These are phyloP conservation scores for Lemur catta DNA, from an alignment of 2,797 vertebrate genomes.

Conservation along the genomic window DNA sequence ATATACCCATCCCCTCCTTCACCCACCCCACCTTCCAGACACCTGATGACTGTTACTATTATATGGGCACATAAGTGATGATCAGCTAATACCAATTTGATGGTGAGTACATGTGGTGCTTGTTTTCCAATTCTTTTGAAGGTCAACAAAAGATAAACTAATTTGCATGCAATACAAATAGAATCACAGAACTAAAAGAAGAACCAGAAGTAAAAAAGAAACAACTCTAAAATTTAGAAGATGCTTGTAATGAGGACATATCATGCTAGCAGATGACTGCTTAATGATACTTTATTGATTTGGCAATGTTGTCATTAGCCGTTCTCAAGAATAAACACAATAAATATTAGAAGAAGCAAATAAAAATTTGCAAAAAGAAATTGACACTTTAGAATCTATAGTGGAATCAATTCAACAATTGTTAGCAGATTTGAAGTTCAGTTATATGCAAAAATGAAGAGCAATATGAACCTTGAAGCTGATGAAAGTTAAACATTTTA, in stretches of 20 bases:
- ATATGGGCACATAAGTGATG: too few species aligned
- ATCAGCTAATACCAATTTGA: too few species aligned
- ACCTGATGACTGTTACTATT: too few species aligned
- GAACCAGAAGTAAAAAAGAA: constrained; percentile 92
- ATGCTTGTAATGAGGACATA: constrained; percentile 89
- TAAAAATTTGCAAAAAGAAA: constrained; percentile 91
- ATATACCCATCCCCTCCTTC: too few species aligned
- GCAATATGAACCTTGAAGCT: constrained; percentile 94
- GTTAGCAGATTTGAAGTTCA: constrained; percentile 89
- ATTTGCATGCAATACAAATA: constrained; percentile 91
- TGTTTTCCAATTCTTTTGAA: constrained; percentile 78
- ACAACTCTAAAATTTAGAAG: constrained; percentile 92
- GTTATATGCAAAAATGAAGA: constrained; percentile 93
- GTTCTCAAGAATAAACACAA: constrained; percentile 91
- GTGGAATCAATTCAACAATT: constrained; percentile 90
- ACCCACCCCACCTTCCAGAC: too few species aligned
- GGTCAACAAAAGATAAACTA: constrained; percentile 95
- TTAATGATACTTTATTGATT: constrained; percentile 91
- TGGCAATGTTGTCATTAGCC: constrained; percentile 92
- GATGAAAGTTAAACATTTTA: constrained; percentile 89
- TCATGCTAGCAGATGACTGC: constrained; percentile 91
- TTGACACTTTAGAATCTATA: constrained; percentile 86
- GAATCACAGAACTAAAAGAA: constrained; percentile 92
- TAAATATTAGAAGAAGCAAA: constrained; percentile 93
- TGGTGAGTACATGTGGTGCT: too few species aligned